phyloP scores from a whole-genome alignment of 2,888 invertebrate genomes.

The Thymelicus lineola region DNA sequence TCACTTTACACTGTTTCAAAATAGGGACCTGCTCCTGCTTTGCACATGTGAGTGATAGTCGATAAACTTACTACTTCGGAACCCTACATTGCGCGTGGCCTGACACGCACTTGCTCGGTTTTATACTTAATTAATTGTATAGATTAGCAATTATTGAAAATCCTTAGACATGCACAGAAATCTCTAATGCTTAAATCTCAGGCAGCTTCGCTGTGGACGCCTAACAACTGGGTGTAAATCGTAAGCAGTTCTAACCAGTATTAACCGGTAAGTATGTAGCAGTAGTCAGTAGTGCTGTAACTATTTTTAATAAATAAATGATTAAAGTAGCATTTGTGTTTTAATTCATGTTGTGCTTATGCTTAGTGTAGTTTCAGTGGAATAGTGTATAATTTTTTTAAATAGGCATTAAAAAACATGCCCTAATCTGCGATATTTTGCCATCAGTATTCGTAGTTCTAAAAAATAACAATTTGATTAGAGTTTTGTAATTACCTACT shows the following conservation, averaged over 20 bases:
- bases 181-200: constrained; percentile 4
- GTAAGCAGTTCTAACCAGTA: constrained; percentile 1
- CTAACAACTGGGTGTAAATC: not conserved
- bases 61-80: no score
- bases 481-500: no score
- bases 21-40: not conserved
- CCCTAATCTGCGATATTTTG: no score
- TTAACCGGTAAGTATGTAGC: constrained; percentile 24
- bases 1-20: not conserved
- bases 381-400: not conserved
- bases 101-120: no score
- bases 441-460: no score
- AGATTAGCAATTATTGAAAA: not conserved
- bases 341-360: constrained; percentile 19
- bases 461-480: no score
- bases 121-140: not conserved
- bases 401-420: no score
- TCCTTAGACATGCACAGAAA: constrained; percentile 9
- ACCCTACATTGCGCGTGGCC: no score
- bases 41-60: no score
- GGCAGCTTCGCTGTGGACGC: constrained; percentile 24
- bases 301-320: constrained; percentile 20
- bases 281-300: constrained; percentile 8
- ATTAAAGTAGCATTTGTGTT: constrained; percentile 18
- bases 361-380: constrained; percentile 1